Evolutionary conservation across 2,113 vertebrate species (phyloP), one percentile per base, ranked within the genome.

Genomic region (Brienomyrus brachyistius): DNA sequence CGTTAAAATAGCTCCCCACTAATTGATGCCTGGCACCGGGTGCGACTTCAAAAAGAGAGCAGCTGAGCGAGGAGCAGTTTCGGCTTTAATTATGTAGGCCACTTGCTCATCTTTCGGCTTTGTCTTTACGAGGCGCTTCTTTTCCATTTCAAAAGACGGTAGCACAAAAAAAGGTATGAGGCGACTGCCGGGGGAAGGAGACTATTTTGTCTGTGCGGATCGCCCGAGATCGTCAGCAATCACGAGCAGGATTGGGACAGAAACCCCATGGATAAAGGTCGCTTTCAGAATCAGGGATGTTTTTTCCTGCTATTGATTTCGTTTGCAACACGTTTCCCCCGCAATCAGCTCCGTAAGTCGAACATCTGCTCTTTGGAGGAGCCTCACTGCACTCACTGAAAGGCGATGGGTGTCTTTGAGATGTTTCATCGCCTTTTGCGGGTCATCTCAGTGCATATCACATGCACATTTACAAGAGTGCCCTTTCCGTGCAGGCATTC

Each of bases 81-180:
- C 86, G 59, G 86, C 54, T 88, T 88, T 90, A 90, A 90, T 90
- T 90, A 90, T 88, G 77, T 88, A 88, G 80, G 86, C 90, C 90
- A 90, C 90, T 90, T 90, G 80, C 80, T 88, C 90, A 90, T 90
- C 87, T 90, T 88, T 90, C 31, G 90, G 88, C 86, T 90, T 90
- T 90, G 90, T 90, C 90, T 90, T 90, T 88, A 84, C 43, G 52
- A 83, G 70, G 52, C 40, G 45, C 90, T 88, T 88, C 70, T 88
- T 90, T 90, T 87, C 86, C 88, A 80, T 80, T 90, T 90, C 88
- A 87, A 90, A 90, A 90, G 90, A 83, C 62, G 86, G n/a, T 3
- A 59, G 77, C 84, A 90, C 90, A 90, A 90, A 90, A 90, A 80
- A 80, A 90, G 90, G 90, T 90, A 88, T 50, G 77, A 59, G 86